These are phyloP conservation scores for Chanos chanos DNA, from an alignment of 2,797 vertebrate genomes.

Conservation along the genomic window DNA sequence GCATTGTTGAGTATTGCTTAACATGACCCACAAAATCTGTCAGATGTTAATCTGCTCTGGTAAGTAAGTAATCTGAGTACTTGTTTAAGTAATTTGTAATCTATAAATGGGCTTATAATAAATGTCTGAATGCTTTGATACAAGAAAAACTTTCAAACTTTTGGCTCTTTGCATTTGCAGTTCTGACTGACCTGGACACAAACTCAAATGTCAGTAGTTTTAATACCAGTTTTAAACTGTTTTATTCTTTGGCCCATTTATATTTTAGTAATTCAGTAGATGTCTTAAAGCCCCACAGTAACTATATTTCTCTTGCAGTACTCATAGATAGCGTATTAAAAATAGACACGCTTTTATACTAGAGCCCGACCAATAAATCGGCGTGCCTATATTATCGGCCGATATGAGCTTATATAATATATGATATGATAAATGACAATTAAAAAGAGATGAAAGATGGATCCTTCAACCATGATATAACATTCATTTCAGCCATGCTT, in stretches of 20 bases:
- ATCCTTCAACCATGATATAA: too few relatives aligned
- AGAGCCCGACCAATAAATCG: too few relatives aligned
- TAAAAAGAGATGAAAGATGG: too few relatives aligned
- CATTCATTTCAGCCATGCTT: too few relatives aligned
- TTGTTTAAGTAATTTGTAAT: conserved; percentile 37
- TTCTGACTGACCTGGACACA: not conserved
- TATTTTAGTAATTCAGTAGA: conserved; percentile 17
- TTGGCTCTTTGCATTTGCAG: not conserved
- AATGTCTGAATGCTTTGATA: too few relatives aligned
- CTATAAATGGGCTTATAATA: conserved; percentile 70
- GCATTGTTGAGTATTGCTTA: conserved; percentile 39
- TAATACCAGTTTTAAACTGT: not conserved
- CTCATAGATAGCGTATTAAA: too few relatives aligned
- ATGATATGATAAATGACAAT: too few relatives aligned
- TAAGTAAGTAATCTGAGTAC: conserved; percentile 57
- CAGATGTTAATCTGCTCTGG: conserved; percentile 57
- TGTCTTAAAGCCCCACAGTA: conserved; percentile 15
- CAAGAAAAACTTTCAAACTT: not conserved
- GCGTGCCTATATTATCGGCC: too few relatives aligned
- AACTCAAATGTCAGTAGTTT: not conserved
- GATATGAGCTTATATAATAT: too few relatives aligned
- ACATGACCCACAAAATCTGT: conserved; percentile 52
- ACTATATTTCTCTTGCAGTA: conserved; percentile 8
- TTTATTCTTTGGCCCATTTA: conserved; percentile 34
- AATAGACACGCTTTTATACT: too few relatives aligned